Base-by-base conservation (phyloP, 2,888 invertebrate genomes). In the Clistopyga incitator region DNA sequence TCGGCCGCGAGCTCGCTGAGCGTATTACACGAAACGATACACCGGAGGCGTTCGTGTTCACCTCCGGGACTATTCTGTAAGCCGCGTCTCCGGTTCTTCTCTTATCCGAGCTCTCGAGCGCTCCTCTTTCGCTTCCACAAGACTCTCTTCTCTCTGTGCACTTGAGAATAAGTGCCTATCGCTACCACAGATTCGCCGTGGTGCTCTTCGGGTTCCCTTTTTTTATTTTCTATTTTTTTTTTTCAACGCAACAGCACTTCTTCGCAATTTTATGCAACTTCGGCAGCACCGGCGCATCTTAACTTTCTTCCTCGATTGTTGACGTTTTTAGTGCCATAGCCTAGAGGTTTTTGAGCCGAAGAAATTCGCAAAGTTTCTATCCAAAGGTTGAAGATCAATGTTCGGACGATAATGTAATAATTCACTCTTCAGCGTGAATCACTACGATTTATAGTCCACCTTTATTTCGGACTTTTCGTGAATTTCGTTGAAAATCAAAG, bases 1-100 rank as follows among this genome's bases (percentile, higher is more conserved):
- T 81, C 54, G 67, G n/a, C 29, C 54, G 25, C 47, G 70, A 67
- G 68, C 78, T 72, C 68, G 25, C 71, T 13, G 29, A 68, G 67
- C 68, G 81, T 81, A 77, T 79, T 76, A 77, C 59, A 72, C 47
- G 18, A 72, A 72, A 64, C 59, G 59, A 67, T 80, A 34, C 52
- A 68, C 67, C 67, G 72, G 68, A 67, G 83, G 80, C 67, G 77
- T 76, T 80, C 72, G 68, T 78, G 80, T 29, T 74, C 64, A 68
- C 81, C 80, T 74, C 52, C 76, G 64, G 72, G 77, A 77, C 50
- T 56, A 71, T 76, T 68, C 34, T 13, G 64, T 23, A 52, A 71
- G 23, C 59, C 70, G 54, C 68, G 38, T 71, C 56, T 68, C 67
- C 67, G 68, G 10, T 42, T 38, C 54, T 25, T 25, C n/a, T 70